phyloP scores from a whole-genome alignment of 1,140 invertebrate species.

The Maniola jurtina region DNA sequence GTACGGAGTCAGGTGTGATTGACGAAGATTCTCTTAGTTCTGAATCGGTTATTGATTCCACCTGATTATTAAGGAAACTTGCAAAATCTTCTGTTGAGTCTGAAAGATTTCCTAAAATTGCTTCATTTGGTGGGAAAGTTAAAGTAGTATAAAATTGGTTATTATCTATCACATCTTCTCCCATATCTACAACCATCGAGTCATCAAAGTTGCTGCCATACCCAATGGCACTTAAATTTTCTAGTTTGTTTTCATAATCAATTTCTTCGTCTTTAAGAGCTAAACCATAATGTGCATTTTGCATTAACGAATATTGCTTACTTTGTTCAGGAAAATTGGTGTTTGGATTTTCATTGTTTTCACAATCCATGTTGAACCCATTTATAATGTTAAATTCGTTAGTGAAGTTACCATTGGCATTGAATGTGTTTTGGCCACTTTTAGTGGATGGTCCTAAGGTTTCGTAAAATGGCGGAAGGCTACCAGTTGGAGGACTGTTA shows the following conservation, averaged over 20 bases:
- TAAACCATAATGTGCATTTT: conserved; percentile 89
- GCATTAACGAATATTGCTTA: conserved; percentile 88
- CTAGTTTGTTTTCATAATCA: conserved; percentile 86
- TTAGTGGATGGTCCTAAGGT: conserved; percentile 83
- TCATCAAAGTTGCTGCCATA: conserved; percentile 86
- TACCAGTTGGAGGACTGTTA: conserved; percentile 89
- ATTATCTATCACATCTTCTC: conserved; percentile 87
- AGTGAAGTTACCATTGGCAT: conserved; percentile 76
- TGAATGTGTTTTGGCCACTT: conserved; percentile 83
- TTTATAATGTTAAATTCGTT: conserved; percentile 81
- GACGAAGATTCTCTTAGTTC: conserved; percentile 80
- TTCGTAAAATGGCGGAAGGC: conserved; percentile 91
- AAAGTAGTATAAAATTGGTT: conserved; percentile 89
- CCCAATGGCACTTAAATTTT: conserved; percentile 80
- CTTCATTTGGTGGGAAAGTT: conserved; percentile 88
- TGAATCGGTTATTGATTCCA: conserved; percentile 81
- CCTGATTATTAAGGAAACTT: conserved; percentile 83
- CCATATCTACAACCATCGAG: conserved; percentile 90
- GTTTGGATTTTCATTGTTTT: conserved; percentile 79
- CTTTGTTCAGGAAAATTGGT: conserved; percentile 78
- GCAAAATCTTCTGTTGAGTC: conserved; percentile 84
- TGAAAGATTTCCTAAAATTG: conserved; percentile 73
- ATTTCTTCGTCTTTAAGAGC: conserved; percentile 88
- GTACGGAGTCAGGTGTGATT: conserved; percentile 82
- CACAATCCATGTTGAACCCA: conserved; percentile 87